A percentile compares a stretch with the other conserved stretches of the same genome.
phyloP scores from a whole-genome alignment of 2,797 vertebrate species.

The Neoniphon sammara region DNA sequence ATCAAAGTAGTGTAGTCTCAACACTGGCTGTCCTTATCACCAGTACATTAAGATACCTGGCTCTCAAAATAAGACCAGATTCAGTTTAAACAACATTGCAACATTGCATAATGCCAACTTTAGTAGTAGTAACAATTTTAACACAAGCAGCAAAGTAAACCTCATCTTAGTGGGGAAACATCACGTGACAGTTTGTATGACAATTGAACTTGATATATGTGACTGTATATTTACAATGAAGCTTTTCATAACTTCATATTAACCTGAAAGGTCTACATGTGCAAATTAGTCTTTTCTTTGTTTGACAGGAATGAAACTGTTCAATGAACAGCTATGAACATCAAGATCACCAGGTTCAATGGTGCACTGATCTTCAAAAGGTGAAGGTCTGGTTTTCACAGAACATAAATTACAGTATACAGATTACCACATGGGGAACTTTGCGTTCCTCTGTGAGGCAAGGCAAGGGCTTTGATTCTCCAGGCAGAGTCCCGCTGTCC shows the following conservation, averaged over 20 bases:
- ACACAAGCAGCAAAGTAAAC: conserved; percentile 62
- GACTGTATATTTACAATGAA: conserved; percentile 73
- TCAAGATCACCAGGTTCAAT: conserved; percentile 8
- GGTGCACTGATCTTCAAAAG: conserved; percentile 22
- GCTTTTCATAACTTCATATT: conserved; percentile 59
- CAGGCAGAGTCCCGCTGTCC: conserved; percentile 18
- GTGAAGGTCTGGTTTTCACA: neutral
- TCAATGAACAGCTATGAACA: conserved; percentile 25
- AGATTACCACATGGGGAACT: conserved; percentile 4
- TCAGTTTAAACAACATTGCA: conserved; percentile 37
- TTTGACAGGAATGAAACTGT: conserved; percentile 53
- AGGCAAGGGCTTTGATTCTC: conserved; percentile 40
- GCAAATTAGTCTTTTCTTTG: conserved; percentile 68
- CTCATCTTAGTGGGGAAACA: conserved; percentile 49
- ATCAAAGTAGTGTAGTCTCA: conserved; percentile 69
- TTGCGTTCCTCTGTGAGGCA: conserved; percentile 39
- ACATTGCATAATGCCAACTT: conserved; percentile 59
- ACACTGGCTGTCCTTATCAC: conserved; percentile 53
- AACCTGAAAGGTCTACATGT: conserved; percentile 75
- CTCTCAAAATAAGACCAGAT: conserved; percentile 27
- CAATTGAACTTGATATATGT: conserved; percentile 60
- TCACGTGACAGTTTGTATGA: conserved; percentile 49
- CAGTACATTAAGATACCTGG: conserved; percentile 51
- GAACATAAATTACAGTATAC: neutral
- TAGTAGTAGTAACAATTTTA: conserved; percentile 60